Evolutionary conservation across 1,140 invertebrate genomes (phyloP), one percentile per base, ranked within the genome.

Genomic region (Eupeodes corollae): DNA sequence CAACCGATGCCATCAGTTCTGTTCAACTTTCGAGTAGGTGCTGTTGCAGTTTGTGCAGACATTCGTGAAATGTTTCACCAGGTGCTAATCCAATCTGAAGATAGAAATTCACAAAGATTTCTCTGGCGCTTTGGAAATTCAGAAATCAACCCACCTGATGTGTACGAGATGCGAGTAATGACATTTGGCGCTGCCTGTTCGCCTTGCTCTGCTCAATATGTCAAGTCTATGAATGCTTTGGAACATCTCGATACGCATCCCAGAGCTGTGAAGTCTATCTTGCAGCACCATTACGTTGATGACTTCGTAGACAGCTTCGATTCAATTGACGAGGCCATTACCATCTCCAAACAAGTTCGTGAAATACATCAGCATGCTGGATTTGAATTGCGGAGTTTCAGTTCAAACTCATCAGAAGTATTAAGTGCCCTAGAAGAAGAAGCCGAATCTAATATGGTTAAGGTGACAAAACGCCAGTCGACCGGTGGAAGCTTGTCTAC

Each of bases 41-140:
- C 6, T 5, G 42, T 63, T 1, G 63, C 56, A 1, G 47, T 65
- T 12, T 49, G 21, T 15, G 54, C 47, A 8, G 59, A 67, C 44
- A 67, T 70, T 3, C 12, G 44, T 13, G 67, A 70, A 10, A 70
- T 70, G 67, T 71, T 71, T 19, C 42, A 49, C 19, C 35, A 44
- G 34, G 33, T 45, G 11, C 13, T 16, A 9, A 42, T 49, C 19
- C 42, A 39, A 13, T 8, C 18, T 26, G 33, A 45, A 12, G 48
- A 49, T 31, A 6, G 31, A 12, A 16, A 57, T 9, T 47, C 48
- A 11, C 48, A 49, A 41, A 42, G 48, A 11, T 49, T 49, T 18
- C 26, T 49, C 13, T 49, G 48, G 48, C 6, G 41, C 10, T n/a
- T n/a, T n/a, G 32, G 19, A 10, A 34, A 42, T 3, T 34, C 41